Evolutionary conservation across 2,888 invertebrate species (phyloP).

Genomic region (Plagodis pulveraria): DNA sequence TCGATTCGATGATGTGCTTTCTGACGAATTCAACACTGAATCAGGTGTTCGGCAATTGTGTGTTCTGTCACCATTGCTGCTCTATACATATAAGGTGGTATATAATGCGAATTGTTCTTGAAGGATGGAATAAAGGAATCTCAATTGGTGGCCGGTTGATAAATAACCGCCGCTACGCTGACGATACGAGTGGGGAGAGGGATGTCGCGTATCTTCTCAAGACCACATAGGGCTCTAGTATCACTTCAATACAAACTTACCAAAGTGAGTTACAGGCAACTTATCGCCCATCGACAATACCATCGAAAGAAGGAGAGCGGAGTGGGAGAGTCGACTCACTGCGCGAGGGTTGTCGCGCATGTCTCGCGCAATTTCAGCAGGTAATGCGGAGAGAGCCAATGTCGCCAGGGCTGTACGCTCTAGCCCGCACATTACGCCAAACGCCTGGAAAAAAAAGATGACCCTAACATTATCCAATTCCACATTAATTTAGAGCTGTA

Average conservation of each 20-base stretch:
- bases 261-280: slow-evolving; percentile 95
- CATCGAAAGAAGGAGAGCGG: slow-evolving; percentile 93
- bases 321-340: slow-evolving; percentile 92
- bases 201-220: neutral
- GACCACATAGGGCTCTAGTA: neutral
- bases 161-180: no score
- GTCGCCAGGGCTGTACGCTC: slow-evolving; percentile 93
- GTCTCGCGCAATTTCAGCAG: slow-evolving; percentile 94
- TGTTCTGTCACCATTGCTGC: no score
- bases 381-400: slow-evolving; percentile 94
- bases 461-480: no score
- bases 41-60: neutral
- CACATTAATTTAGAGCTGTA: no score
- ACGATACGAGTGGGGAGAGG: no score
- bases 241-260: slow-evolving; percentile 69
- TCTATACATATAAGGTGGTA: no score
- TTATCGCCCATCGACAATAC: slow-evolving; percentile 96
- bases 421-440: slow-evolving; percentile 94
- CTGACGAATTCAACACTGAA: no score
- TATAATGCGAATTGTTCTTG: no score
- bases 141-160: no score
- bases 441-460: slow-evolving; percentile 75
- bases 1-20: no score
- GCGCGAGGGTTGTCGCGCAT: slow-evolving; percentile 92
- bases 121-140: no score